A percentile compares a stretch with the other conserved stretches of the same genome.
Conservation (phyloP, 2,888 invertebrate genomes). For the Pocota personata region DNA sequence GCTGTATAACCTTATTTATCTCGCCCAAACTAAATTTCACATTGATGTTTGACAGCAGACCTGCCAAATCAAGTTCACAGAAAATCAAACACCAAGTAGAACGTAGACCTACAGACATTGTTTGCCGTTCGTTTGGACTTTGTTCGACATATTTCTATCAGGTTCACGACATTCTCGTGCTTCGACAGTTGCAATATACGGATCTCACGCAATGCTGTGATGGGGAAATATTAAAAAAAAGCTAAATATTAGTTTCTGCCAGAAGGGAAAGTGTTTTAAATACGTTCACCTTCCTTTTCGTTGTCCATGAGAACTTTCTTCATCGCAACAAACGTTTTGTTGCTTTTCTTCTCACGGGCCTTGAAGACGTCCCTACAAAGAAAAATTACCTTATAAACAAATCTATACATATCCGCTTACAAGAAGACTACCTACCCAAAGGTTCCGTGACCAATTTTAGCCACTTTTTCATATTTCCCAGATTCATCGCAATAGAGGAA, state of each 20-base stretch:
- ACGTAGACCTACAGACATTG: slow-evolving; percentile 82
- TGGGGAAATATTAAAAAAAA: slow-evolving; percentile 91
- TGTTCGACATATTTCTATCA: slow-evolving; percentile 98
- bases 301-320: slow-evolving; percentile 99
- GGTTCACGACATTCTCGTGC: slow-evolving; percentile 98
- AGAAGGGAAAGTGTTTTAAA: background rate
- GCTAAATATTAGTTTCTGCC: background rate
- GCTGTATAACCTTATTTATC: slow-evolving; percentile 97
- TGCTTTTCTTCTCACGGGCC: slow-evolving; percentile 93
- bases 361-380: slow-evolving; percentile 96
- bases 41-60: slow-evolving; percentile 95
- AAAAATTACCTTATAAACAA: background rate
- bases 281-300: slow-evolving; percentile 97
- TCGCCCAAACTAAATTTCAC: slow-evolving; percentile 98
- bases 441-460: slow-evolving; percentile 99
- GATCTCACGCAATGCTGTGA: slow-evolving; percentile 98
- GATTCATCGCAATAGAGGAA: slow-evolving; percentile 91
- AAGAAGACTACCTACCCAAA: slow-evolving; percentile 88
- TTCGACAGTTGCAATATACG: slow-evolving; percentile 96
- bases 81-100: slow-evolving; percentile 98
- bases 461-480: slow-evolving; percentile 96
- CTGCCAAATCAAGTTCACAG: slow-evolving; percentile 99
- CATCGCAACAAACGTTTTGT: slow-evolving; percentile 96
- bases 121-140: slow-evolving; percentile 89
- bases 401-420: background rate